phyloP scores from a whole-genome alignment of 1,140 invertebrate genomes.

The Drosophila orosa region DNA sequence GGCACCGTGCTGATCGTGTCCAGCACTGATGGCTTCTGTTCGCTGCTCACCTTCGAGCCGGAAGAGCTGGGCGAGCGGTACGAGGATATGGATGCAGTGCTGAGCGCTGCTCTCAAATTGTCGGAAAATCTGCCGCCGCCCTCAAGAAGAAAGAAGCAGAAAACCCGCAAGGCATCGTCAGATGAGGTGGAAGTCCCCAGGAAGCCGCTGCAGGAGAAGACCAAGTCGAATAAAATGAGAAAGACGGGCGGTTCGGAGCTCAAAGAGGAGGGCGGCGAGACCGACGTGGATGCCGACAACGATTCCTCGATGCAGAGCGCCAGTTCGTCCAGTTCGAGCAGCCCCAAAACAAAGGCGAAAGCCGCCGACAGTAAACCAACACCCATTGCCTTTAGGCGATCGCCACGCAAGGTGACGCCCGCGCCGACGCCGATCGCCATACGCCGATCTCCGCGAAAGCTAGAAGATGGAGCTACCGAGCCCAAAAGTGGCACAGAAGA shows the following conservation, averaged over 20 bases:
- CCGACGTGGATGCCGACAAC: constrained; percentile 58
- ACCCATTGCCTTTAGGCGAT: constrained; percentile 58
- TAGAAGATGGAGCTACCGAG: constrained; percentile 20
- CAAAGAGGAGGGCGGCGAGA: constrained; percentile 26
- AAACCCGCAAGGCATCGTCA: constrained; percentile 48
- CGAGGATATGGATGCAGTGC: constrained; percentile 76
- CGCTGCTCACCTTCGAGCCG: constrained; percentile 92
- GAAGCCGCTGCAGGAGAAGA: constrained; percentile 55
- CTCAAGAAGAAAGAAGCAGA: constrained; percentile 44
- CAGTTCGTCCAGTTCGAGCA: constrained; percentile 44
- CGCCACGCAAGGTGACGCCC: constrained; percentile 55
- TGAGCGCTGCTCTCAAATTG: constrained; percentile 47
- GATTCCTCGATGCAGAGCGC: constrained; percentile 65
- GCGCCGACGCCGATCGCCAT: constrained; percentile 55
- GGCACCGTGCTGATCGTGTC: constrained; percentile 92
- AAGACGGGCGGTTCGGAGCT: neutral
- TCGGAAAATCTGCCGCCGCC: constrained; percentile 39
- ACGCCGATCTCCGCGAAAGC: constrained; percentile 57
- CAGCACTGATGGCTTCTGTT: constrained; percentile 98
- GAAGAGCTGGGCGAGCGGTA: constrained; percentile 93
- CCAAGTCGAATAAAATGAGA: constrained; percentile 31
- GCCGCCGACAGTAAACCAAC: constrained; percentile 30
- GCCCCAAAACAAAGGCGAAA: constrained; percentile 46
- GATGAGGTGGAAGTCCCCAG: constrained; percentile 47
- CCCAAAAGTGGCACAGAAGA: constrained; percentile 13